Evolutionary conservation across 2,888 invertebrate genomes (phyloP), one percentile per base, ranked within the genome.

Genomic region (Linnaemya tessellans): DNA sequence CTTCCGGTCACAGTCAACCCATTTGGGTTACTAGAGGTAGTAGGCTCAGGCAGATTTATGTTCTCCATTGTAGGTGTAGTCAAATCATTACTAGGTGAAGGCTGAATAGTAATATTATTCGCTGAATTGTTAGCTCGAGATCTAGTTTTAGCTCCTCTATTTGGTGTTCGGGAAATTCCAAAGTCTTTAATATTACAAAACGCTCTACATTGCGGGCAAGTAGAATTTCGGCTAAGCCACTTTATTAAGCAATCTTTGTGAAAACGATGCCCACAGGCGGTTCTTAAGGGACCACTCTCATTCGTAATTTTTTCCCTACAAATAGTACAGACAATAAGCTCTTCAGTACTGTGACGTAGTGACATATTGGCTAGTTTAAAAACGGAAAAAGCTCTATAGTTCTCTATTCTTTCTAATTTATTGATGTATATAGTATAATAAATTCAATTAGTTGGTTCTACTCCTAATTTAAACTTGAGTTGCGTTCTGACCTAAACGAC

Each of bases 201-300:
- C 51, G 68, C 35, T 38, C 51, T 54, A 49, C 51, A 68, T 22
- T 67, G 67, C 1, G 67, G 67, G 18, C 67, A 67, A 1, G 49
- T 35, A 9, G 51, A 67, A 67, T 51, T 49, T n/a, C 67, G 15
- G n/a, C 43, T 51, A 18, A 67, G n/a, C n/a, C n/a, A n/a, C n/a
- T n/a, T n/a, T n/a, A n/a, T n/a, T n/a, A n/a, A n/a, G n/a, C n/a
- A n/a, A n/a, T n/a, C n/a, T n/a, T n/a, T n/a, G n/a, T n/a, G n/a
- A n/a, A n/a, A n/a, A n/a, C n/a, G n/a, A n/a, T n/a, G n/a, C n/a
- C 49, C 49, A 67, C 67, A 67, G 11, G 49, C 8, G 1, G 67
- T 67, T 30, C 67, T 30, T 3, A 49, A 30, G 10, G 25, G n/a
- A 30, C 43, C 30, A 9, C n/a, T n/a, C 3, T 67, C n/a, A 51